Conservation (phyloP, 2,888 invertebrate species). For the Danaus chrysippus region DNA sequence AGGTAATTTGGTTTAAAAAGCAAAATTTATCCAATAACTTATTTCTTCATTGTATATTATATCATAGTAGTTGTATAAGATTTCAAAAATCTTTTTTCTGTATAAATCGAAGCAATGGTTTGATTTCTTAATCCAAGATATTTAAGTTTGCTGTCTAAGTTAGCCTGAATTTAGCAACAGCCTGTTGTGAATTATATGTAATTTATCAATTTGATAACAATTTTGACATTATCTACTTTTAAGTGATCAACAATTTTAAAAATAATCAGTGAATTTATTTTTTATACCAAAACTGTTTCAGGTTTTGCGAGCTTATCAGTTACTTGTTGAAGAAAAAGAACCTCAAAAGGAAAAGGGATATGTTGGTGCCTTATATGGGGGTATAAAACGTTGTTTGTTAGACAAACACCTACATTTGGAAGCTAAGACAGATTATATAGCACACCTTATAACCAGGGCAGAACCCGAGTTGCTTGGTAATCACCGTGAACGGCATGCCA, state of each 20-base stretch:
- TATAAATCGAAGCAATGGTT: too few species aligned
- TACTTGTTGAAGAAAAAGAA: slow-evolving; percentile 91
- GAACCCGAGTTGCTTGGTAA: slow-evolving; percentile 95
- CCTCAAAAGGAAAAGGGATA: slow-evolving; percentile 93
- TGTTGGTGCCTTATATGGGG: slow-evolving; percentile 90
- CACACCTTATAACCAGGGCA: slow-evolving; percentile 91
- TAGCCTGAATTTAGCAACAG: background rate
- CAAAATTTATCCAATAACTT: too few species aligned
- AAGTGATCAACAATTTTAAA: background rate
- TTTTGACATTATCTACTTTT: slow-evolving; percentile 11
- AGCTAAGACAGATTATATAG: slow-evolving; percentile 93
- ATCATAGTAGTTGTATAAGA: too few species aligned
- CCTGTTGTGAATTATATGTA: background rate
- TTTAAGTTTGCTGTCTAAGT: too few species aligned
- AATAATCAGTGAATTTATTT: slow-evolving; percentile 6
- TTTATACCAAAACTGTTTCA: slow-evolving; percentile 36
- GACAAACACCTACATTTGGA: slow-evolving; percentile 94
- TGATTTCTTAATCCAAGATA: too few species aligned
- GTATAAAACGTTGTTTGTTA: slow-evolving; percentile 90
- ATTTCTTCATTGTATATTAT: too few species aligned
- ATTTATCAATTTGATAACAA: slow-evolving; percentile 29
- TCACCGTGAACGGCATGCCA: slow-evolving; percentile 94
- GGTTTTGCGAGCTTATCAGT: slow-evolving; percentile 88
- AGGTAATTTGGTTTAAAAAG: too few species aligned
- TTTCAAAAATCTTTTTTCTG: too few species aligned